Conservation (phyloP, 2,888 invertebrate genomes). For the Diogma glabrata region DNA sequence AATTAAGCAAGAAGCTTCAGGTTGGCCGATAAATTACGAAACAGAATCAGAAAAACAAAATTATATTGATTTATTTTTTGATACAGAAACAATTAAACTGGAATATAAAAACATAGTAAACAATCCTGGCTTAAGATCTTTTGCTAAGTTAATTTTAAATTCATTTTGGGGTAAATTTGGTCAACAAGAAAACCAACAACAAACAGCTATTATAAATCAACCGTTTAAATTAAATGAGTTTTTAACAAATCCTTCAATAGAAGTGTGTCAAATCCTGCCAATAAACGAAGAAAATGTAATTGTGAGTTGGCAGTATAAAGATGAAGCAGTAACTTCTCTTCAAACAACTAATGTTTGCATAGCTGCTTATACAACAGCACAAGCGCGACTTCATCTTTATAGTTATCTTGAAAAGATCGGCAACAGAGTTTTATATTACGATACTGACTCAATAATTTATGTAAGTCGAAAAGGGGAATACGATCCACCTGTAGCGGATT, state of each 20-base stretch:
- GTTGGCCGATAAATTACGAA: conserved; percentile 19
- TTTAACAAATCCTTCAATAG: no score
- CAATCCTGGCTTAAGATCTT: background rate
- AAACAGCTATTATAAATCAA: no score
- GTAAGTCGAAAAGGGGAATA: background rate
- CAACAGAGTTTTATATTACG: background rate
- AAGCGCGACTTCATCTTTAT: background rate
- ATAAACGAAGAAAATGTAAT: no score
- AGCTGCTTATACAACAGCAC: no score
- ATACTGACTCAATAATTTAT: background rate
- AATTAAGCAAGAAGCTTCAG: conserved; percentile 22
- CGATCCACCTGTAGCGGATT: no score
- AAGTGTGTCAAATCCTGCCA: no score
- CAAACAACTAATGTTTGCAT: no score
- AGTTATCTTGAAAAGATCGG: background rate
- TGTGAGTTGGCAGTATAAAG: no score
- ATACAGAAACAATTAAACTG: conserved; percentile 19
- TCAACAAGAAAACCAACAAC: background rate
- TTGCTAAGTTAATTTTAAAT: conserved; percentile 2
- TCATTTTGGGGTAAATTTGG: background rate
- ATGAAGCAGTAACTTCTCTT: no score
- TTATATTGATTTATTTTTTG: conserved; percentile 20
- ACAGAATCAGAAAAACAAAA: conserved; percentile 16
- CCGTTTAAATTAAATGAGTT: no score
- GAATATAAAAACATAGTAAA: background rate